Percentiles rank a stretch among this genome's conserved stretches.
phyloP scores from a whole-genome alignment of 1,140 invertebrate species.

The Aricia agestis region DNA sequence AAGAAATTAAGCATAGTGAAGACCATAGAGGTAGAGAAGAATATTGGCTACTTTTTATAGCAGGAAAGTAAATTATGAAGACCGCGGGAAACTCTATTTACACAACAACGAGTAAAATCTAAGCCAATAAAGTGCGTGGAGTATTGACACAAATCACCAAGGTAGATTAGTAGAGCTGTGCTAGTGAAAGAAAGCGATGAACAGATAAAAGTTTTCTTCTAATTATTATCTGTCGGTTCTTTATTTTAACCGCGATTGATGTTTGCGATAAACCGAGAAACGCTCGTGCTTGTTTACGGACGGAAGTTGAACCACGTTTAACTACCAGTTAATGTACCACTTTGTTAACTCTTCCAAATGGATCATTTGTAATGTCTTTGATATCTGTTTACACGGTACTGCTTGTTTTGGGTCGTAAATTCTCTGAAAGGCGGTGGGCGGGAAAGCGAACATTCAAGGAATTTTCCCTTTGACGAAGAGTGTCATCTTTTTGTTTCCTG shows the following conservation, averaged over 20 bases:
- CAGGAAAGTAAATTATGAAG: too few species aligned
- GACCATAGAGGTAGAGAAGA: too few species aligned
- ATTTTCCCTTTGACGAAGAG: neutral
- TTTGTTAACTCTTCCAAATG: neutral
- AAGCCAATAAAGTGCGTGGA: neutral
- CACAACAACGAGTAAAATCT: neutral
- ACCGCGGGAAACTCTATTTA: too few species aligned
- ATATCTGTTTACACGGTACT: conserved; percentile 2
- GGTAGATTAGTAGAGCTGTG: neutral
- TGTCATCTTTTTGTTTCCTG: too few species aligned
- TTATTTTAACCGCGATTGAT: conserved; percentile 13
- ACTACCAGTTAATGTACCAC: conserved; percentile 8
- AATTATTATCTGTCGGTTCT: conserved; percentile 7
- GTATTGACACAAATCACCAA: neutral
- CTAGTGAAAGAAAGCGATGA: conserved; percentile 7
- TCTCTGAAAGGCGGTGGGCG: neutral
- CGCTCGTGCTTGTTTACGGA: neutral
- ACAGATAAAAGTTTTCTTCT: conserved; percentile 9
- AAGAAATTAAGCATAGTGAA: too few species aligned
- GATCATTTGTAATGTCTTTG: conserved; percentile 11
- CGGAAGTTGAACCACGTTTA: conserved; percentile 5
- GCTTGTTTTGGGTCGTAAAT: neutral
- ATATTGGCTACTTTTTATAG: too few species aligned
- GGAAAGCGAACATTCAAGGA: neutral
- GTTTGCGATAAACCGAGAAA: conserved; percentile 8